Evolutionary conservation across 2,113 vertebrate species (phyloP), one percentile per base, ranked within the genome.

Genomic region (Reinhardtius hippoglossoides): DNA sequence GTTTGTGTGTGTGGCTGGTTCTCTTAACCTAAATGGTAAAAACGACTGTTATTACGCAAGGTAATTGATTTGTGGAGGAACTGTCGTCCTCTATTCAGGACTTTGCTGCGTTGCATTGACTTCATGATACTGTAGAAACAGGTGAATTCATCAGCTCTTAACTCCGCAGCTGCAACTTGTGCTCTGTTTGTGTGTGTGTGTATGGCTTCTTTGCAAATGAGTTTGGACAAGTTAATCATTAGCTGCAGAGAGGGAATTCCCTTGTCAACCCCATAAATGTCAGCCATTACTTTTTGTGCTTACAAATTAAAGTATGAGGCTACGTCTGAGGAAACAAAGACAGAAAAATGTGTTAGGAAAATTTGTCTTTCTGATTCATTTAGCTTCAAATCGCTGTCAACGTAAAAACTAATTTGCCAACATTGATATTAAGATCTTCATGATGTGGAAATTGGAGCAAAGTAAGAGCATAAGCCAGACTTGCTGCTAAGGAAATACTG

Each of bases 41-140:
- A 67, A 75, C 18, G 2, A 76, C 71, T 78, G 46, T 77, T 82
- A 69, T 87, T 78, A 81, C 66, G 35, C 12, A 12, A 74, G 60
- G 31, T 60, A 40, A 84, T 77, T 69, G 52, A 66, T 76, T 77
- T 31, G 6, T 31, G 31, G 6, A 31, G 31, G 6, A 31, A 6
- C 31, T 7, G 31, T 76, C 58, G 58, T 61, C 21, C 8, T 21
- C 8, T 31, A 31, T 31, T 31, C 31, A 31, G 31, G 6, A 31
- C 31, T 54, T 54, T 26, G 16, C 65, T 6, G 13, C 21, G 37
- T 63, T 74, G 7, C 62, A 37, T 12, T 44, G 24, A 61, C 44
- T 48, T 37, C 18, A 66, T 26, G 27, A 48, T 21, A 20, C 8
- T 63, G 8, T 1, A 31, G 18, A 37, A 26, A 37, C 48, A 27